Base-by-base conservation (phyloP, 1,140 invertebrate species). In the Holcopasites calliopsidis region DNA sequence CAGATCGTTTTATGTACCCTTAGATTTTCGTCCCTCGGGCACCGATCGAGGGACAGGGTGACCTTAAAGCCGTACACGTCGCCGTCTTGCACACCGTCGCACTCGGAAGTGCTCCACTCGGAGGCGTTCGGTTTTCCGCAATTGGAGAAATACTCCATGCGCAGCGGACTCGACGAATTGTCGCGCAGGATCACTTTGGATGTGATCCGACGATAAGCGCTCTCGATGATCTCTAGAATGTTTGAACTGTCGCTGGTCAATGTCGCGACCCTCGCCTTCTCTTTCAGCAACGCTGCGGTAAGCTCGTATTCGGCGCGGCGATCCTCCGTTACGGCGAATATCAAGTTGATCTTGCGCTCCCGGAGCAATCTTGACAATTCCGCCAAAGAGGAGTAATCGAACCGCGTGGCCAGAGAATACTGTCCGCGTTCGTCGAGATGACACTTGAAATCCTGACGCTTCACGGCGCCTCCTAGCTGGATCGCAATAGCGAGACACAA, bases 171-270 rank as follows among this genome's bases (percentile, higher is more conserved):
- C 0, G 73, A 81, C 1, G 87, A 84, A 66, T 88, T 87, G 31
- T 88, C 87, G 0, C 80, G 83, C 1, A 88, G 57, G 1, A 88
- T 76, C 4, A 88, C 75, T 44, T 71, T 85, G 1, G 74, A 79
- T 3, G 86, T 72, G 50, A 88, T 85, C 1, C 80, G 80, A 33
- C 84, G 85, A 73, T 88, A 88, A 47, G 85, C 47, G 35, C 64
- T 77, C 42, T 88, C 44, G 23, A 88, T 82, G 18, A 88, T 87
- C 42, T 88, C 83, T 1, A 88, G 61, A 7, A 88, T 88, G 44
- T 88, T 88, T 0, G 87, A 88, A 10, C 87, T 88, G 68, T 88
- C 75, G 2, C 38, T 68, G 4, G 82, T 60, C 10, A 88, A 38
- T 23, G 84, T 85, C 0, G 82, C 88, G 1, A 88, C 82, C 21